Percentiles rank a stretch among this genome's conserved stretches.
phyloP scores from a whole-genome alignment of 2,113 vertebrate species.

The Azemiops feae region DNA sequence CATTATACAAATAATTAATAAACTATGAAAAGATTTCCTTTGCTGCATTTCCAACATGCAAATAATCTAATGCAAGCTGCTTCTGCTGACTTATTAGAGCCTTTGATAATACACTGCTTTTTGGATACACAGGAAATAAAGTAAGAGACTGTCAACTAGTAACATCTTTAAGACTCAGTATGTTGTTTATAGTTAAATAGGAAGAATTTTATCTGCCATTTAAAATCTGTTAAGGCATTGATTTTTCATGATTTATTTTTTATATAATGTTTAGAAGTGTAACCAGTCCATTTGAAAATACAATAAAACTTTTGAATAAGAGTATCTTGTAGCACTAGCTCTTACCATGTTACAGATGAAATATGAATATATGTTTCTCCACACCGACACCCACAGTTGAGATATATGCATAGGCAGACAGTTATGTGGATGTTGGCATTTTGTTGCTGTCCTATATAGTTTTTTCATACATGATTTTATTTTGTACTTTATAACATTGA shows the following conservation, averaged over 20 bases:
- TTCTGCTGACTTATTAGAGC: neutral
- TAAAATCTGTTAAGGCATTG: constrained; percentile 34
- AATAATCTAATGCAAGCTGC: neutral
- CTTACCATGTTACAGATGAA: constrained; percentile 4
- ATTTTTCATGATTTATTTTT: constrained; percentile 41
- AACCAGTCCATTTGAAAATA: constrained; percentile 41
- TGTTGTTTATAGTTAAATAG: neutral
- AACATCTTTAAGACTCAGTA: neutral
- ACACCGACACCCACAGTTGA: neutral
- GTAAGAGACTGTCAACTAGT: neutral
- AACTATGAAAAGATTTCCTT: constrained; percentile 1
- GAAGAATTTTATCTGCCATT: constrained; percentile 2
- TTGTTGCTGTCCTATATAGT: neutral
- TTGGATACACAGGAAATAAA: constrained; percentile 30
- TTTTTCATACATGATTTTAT: neutral
- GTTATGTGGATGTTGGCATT: neutral
- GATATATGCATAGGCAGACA: neutral
- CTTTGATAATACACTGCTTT: constrained; percentile 22
- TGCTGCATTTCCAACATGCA: neutral
- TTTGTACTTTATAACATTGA: neutral
- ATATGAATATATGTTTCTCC: neutral
- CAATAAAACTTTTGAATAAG: constrained; percentile 26
- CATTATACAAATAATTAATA: accelerated
- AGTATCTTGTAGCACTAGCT: constrained; percentile 19
- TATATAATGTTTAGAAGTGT: constrained; percentile 39